These are phyloP conservation scores for Trichogramma evanescens DNA, from an alignment of 2,888 invertebrate genomes.

Conservation along the genomic window DNA sequence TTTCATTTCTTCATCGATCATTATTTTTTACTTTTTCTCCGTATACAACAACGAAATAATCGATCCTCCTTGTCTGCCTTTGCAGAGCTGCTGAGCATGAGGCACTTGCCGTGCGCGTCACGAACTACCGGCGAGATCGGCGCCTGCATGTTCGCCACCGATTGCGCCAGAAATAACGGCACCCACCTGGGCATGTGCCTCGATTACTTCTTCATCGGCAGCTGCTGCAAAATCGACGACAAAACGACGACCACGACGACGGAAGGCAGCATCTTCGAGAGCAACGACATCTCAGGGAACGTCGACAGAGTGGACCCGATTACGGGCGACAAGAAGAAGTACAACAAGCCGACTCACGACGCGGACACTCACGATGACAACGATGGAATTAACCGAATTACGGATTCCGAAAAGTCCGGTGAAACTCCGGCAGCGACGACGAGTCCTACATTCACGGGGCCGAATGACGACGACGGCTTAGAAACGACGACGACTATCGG, in stretches of 20 bases:
- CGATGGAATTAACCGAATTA: constrained; percentile 6
- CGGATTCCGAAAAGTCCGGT: constrained; percentile 31
- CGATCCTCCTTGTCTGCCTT: too few species aligned
- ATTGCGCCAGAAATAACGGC: constrained; percentile 84
- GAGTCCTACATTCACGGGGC: constrained; percentile 34
- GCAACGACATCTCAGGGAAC: constrained; percentile 36
- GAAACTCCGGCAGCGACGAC: too few species aligned
- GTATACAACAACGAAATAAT: too few species aligned
- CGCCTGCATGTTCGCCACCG: constrained; percentile 89
- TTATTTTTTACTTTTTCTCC: too few species aligned
- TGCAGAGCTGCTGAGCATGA: constrained; percentile 56
- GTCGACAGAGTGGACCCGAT: constrained; percentile 22
- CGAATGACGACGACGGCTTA: not conserved
- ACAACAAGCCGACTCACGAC: too few species aligned
- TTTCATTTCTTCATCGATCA: too few species aligned
- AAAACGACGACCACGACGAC: constrained; percentile 47
- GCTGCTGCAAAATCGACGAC: constrained; percentile 72
- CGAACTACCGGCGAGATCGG: constrained; percentile 73
- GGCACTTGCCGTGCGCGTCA: constrained; percentile 82
- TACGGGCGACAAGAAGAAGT: too few species aligned
- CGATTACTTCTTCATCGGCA: constrained; percentile 88
- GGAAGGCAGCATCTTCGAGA: constrained; percentile 50
- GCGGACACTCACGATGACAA: constrained; percentile 12
- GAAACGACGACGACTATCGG: not conserved
- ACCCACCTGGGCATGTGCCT: constrained; percentile 88